Conservation (phyloP, 2,888 invertebrate genomes). For the Acanthopleura granulata region DNA sequence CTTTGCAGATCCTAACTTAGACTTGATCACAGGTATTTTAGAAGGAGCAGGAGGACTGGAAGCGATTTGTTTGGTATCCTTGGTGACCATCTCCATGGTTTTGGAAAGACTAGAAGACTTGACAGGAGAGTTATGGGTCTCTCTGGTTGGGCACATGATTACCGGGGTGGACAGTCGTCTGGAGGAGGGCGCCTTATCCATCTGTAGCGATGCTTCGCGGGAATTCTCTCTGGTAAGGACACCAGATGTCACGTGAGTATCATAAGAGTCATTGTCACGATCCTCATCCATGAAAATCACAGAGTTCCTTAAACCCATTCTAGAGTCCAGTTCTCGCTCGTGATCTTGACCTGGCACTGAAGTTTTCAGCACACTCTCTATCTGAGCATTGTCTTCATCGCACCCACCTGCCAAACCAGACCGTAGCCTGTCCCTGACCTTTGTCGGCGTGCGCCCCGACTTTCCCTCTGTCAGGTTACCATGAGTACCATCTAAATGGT, state of each 20-base stretch:
- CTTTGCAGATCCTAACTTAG: neutral
- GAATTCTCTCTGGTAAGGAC: neutral
- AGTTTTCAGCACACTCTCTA: constrained; percentile 55
- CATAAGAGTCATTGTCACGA: constrained; percentile 33
- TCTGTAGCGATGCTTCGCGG: neutral
- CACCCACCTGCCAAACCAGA: neutral
- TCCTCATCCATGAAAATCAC: constrained; percentile 56
- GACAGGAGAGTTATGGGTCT: neutral
- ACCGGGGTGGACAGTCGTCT: neutral
- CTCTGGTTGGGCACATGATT: neutral
- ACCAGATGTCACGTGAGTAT: neutral
- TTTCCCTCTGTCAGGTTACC: constrained; percentile 45
- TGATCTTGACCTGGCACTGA: constrained; percentile 32
- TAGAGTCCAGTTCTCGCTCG: constrained; percentile 31
- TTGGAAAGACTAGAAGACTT: neutral
- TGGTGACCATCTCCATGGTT: neutral
- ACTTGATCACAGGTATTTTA: constrained; percentile 18
- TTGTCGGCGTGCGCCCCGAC: constrained; percentile 28
- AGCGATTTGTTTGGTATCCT: neutral
- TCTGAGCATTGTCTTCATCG: constrained; percentile 55
- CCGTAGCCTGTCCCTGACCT: neutral
- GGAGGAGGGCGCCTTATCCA: constrained; percentile 7
- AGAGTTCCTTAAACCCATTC: constrained; percentile 48
- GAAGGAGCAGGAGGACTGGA: constrained; percentile 14
- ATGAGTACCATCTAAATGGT: constrained; percentile 45